Conservation (phyloP, 1,140 invertebrate genomes). For the Pogonomyrmex barbatus region DNA sequence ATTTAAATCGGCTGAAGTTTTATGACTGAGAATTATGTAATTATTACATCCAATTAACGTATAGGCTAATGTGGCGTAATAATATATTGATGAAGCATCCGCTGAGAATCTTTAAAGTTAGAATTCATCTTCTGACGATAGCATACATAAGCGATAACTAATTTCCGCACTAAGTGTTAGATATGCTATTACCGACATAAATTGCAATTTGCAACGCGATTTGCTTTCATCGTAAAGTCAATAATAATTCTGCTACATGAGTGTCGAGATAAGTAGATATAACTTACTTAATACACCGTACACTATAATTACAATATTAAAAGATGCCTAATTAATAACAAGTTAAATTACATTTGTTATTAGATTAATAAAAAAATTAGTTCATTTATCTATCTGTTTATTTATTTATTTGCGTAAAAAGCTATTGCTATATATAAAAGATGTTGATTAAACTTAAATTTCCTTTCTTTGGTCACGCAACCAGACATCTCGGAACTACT, state of each 20-base stretch:
- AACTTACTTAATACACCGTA: neutral
- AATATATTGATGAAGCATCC: constrained; percentile 5
- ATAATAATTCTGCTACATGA: neutral
- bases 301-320: neutral
- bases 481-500: constrained; percentile 8
- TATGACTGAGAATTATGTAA: neutral
- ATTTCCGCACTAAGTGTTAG: constrained; percentile 30
- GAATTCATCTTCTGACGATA: neutral
- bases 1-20: constrained; percentile 8
- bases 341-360: neutral
- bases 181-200: constrained; percentile 20
- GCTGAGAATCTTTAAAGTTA: neutral
- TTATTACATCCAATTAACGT: neutral
- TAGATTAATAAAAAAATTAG: neutral
- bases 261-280: neutral
- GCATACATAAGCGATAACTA: constrained; percentile 12
- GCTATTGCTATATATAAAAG: neutral
- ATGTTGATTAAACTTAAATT: neutral
- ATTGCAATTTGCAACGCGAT: neutral
- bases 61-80: neutral
- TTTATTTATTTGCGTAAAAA: neutral
- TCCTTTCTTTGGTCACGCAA: neutral
- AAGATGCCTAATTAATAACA: neutral
- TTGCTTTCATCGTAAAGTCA: constrained; percentile 29
- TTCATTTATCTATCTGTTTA: neutral